Base-by-base conservation (phyloP, 2,888 invertebrate genomes). In the Cerastis leucographa region DNA sequence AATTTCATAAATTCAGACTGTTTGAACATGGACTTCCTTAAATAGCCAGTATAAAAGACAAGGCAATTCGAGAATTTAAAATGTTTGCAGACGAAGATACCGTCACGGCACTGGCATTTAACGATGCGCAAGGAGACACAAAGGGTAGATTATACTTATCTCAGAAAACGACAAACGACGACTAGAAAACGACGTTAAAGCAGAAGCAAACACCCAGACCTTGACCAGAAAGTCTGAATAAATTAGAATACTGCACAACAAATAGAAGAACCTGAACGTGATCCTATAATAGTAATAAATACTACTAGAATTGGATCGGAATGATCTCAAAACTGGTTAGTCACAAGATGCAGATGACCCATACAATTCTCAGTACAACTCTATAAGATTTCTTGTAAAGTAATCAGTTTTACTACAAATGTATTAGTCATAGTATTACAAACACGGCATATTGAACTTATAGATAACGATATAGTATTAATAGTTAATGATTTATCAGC, bases 391-490 rank as follows among this genome's bases (percentile, higher is more conserved):
- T 81, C 66, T 40, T 49, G 78, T 71, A 9, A 64, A 9, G 25
- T 67, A 42, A 78, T 83, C 35, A 40, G 25, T 77, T 71, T 49
- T 64, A 80, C 67, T 78, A 71, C 22, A 62, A 17, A 51, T 8
- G 22, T 61, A 71, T 71, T 83, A 83, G 49, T 78, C 71, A 80
- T 56, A 76, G 62, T 62, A 35, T 61, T 61, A 66, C 65, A n/a
- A 61, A 54, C 40, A 42, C 6, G 2, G 1, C 46, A 46, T 61
- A 46, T 62, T 75, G 22, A 74, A 67, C 76, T 46, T 67, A 46
- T 49, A 56, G 14, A 40, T 62, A 62, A 44, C 42, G 79, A 51
- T 40, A 44, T n/a, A 2, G 40, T 73, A 14, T 42, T 56, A 74
- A 62, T 67, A 76, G 40, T 46, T 51, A 67, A 65, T 42, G 25